Base-by-base conservation (phyloP, 2,888 invertebrate species). In the Eucriotettix oculatus region DNA sequence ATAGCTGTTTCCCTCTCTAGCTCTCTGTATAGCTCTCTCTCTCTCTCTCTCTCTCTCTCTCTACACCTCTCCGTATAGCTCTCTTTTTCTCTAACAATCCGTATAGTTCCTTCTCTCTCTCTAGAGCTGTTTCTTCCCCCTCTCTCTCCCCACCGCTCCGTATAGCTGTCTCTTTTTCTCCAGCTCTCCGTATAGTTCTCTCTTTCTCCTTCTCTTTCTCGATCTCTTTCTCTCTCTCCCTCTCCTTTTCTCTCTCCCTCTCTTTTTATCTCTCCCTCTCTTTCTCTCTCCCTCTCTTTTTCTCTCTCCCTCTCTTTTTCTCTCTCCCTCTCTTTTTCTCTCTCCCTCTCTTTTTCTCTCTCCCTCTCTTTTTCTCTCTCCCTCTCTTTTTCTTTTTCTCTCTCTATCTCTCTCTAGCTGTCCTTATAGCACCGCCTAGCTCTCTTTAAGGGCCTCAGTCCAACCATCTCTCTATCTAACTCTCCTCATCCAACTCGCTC, bases 291-390 rank as follows among this genome's bases (percentile, higher is more conserved):
- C 43, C 59, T 16, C 16, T 57, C 58, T 58, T 40, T 55, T 58
- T 52, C 55, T 57, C 56, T 17, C 58, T 61, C 58, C 57, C 55
- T 59, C 62, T 60, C 52, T 58, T 58, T 58, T 48, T 61, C 57
- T 60, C 42, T 60, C 61, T 59, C 29, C 59, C 65, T 63, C 63
- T 64, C 64, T 64, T 62, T 63, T 61, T 65, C 63, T 57, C 62
- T 63, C 64, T 65, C 65, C 41, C 52, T 58, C 52, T 54, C 54
- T 59, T 53, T 55, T 44, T 16, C 44, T n/a, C 60, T 44, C 52
- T 62, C 60, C 56, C 61, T 61, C 61, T 62, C 59, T 60, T 60
- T 59, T 58, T 58, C 59, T 60, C 52, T 64, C 60, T 16, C n/a
- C 40, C 10, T 55, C 29, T 55, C 29, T 29, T 10, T 29, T 29